These are phyloP conservation scores for human DNA, from an alignment of 2,113 vertebrate genomes.

Conservation along the genomic window GRCh38 chr4:78681501-78682000, in stretches of 20 bases:
- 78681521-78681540: not conserved
- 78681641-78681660: not conserved
- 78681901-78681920: no score
- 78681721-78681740: not conserved
- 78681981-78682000: not conserved
- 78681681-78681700: not conserved
- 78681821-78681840: no score
- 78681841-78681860: no score
- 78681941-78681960: not conserved
- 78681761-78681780: not conserved
- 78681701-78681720: not conserved
- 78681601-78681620: not conserved
- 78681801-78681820: no score
- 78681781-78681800: not conserved
- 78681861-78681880: no score
- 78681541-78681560: not conserved
- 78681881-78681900: no score
- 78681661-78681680: not conserved
- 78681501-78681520: not conserved
- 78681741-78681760: not conserved
- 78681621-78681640: constrained; percentile 23
- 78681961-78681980: not conserved
- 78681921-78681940: not conserved
- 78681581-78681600: not conserved
- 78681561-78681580: not conserved